Conservation (phyloP, 2,888 invertebrate genomes). For the Meteorus cinctellus region DNA sequence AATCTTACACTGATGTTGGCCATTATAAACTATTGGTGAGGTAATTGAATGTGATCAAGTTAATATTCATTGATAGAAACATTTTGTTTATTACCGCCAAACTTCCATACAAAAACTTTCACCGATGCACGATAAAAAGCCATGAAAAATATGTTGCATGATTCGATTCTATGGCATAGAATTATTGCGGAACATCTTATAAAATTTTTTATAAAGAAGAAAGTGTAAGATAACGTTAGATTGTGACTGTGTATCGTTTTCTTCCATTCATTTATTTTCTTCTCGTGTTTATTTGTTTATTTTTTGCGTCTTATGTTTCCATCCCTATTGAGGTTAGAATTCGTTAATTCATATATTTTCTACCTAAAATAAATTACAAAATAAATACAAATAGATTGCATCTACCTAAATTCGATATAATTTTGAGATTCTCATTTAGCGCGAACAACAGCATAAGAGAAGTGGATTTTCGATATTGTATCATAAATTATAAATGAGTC, state of each 20-base stretch:
- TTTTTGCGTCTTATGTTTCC: constrained; percentile 27
- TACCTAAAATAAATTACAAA: constrained; percentile 71
- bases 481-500: constrained; percentile 27
- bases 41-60: neutral
- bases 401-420: constrained; percentile 71
- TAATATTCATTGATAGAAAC: neutral
- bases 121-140: neutral
- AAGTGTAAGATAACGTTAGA: neutral
- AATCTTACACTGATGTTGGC: neutral
- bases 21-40: neutral
- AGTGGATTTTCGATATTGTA: constrained; percentile 62
- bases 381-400: constrained; percentile 72
- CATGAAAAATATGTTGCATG: constrained; percentile 4
- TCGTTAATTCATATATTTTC: constrained; percentile 57
- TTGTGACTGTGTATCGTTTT: constrained; percentile 1
- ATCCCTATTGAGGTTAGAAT: constrained; percentile 40
- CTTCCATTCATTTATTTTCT: constrained; percentile 10
- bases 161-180: constrained; percentile 8
- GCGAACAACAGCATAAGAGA: constrained; percentile 56
- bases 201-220: constrained; percentile 3
- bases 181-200: constrained; percentile 17
- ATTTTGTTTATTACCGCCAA: constrained; percentile 5
- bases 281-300: neutral
- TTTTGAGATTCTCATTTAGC: constrained; percentile 63
- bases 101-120: constrained; percentile 1